A percentile compares a stretch with the other conserved stretches of the same genome.
Conservation (phyloP, 2,113 vertebrate species). For the Pygoscelis antarcticus region DNA sequence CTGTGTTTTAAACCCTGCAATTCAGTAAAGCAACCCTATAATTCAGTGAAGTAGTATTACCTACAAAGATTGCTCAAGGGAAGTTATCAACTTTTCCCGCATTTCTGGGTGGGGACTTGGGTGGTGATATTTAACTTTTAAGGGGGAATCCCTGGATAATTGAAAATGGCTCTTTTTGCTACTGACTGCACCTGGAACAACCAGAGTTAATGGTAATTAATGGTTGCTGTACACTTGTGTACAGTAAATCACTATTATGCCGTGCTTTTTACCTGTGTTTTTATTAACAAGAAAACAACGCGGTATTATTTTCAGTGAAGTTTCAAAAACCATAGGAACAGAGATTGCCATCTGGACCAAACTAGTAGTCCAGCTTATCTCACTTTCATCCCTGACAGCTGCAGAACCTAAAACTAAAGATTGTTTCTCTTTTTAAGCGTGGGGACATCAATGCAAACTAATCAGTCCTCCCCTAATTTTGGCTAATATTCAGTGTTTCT, state of each 20-base stretch:
- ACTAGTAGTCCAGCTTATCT: not conserved
- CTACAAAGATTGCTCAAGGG: not conserved
- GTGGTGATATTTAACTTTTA: not conserved
- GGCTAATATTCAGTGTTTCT: not conserved
- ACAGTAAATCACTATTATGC: not conserved
- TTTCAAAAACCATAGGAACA: not conserved
- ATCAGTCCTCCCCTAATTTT: not conserved
- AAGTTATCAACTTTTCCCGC: not conserved
- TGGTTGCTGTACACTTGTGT: not conserved
- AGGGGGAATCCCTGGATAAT: not conserved
- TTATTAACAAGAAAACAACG: not conserved
- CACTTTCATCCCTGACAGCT: not conserved
- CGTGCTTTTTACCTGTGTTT: not conserved
- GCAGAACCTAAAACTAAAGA: conserved; percentile 6
- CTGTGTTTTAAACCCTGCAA: not conserved
- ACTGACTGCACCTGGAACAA: not conserved
- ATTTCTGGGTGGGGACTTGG: not conserved
- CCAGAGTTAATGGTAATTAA: not conserved
- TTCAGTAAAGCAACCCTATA: not conserved
- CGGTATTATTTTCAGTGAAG: not conserved
- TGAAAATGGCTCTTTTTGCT: not conserved
- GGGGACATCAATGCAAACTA: not conserved
- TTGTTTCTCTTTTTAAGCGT: not conserved
- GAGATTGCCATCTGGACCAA: not conserved
- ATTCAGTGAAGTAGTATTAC: not conserved